Evolutionary conservation across 1,140 invertebrate species (phyloP).

Genomic region (Drosophila sturtevanti): DNA sequence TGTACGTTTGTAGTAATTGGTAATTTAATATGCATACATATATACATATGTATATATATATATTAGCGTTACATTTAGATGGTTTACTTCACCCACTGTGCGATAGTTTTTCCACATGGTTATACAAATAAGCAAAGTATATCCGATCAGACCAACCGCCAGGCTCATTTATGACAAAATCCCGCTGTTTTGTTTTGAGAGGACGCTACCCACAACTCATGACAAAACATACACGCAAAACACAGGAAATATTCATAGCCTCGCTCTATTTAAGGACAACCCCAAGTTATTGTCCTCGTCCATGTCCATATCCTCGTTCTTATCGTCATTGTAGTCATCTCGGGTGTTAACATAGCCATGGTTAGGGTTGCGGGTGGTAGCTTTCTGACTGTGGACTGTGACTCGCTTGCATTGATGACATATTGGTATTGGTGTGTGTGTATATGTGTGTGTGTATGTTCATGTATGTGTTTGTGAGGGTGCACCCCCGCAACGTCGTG

Average conservation of each 20-base stretch:
- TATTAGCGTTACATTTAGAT: too few relatives aligned
- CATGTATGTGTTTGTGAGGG: constrained; percentile 13
- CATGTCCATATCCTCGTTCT: not conserved
- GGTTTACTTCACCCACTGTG: constrained; percentile 14
- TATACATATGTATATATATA: too few relatives aligned
- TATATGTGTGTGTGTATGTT: constrained; percentile 18
- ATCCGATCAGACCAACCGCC: constrained; percentile 26
- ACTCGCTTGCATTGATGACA: constrained; percentile 70
- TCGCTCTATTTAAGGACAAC: constrained; percentile 38
- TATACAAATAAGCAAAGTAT: constrained; percentile 44
- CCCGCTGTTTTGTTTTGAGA: constrained; percentile 68
- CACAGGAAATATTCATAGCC: constrained; percentile 51
- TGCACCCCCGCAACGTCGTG: constrained; percentile 19
- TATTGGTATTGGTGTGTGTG: constrained; percentile 55
- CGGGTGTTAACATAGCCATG: constrained; percentile 43
- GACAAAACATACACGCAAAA: constrained; percentile 24
- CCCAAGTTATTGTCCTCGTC: constrained; percentile 16
- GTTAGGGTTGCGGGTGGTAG: constrained; percentile 21
- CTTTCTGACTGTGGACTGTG: constrained; percentile 23
- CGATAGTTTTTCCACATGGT: not conserved
- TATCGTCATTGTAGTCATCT: constrained; percentile 8
- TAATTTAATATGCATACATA: too few relatives aligned
- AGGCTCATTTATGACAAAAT: constrained; percentile 58
- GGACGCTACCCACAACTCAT: constrained; percentile 15
- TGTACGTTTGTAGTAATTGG: too few relatives aligned